Conservation (phyloP, 2,113 vertebrate genomes). For the Plotosus lineatus region DNA sequence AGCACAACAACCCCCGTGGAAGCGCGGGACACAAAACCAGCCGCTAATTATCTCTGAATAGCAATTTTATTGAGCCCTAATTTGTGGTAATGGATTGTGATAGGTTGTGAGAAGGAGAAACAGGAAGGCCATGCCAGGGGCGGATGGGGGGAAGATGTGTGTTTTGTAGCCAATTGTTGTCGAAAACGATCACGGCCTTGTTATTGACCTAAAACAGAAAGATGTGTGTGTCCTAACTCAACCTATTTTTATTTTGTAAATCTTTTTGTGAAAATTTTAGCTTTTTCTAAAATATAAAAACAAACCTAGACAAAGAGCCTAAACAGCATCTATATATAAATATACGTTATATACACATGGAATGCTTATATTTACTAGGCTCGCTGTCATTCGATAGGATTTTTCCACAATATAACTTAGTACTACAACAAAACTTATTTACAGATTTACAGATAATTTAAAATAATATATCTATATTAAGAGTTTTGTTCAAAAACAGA, state of each 20-base stretch:
- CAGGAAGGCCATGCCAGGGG: conserved; percentile 57
- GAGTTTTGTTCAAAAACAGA: too few species aligned
- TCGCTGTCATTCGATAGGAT: too few species aligned
- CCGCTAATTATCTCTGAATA: conserved; percentile 88
- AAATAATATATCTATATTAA: too few species aligned
- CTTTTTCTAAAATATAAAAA: too few species aligned
- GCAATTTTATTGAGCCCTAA: conserved; percentile 85
- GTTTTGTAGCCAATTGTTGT: conserved; percentile 37
- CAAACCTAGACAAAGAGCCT: too few species aligned
- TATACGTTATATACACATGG: too few species aligned
- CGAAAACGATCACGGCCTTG: conserved; percentile 8
- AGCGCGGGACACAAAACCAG: conserved; percentile 69
- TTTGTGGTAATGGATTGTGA: conserved; percentile 87
- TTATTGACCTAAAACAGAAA: conserved; percentile 19
- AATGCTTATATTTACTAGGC: too few species aligned
- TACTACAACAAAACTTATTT: too few species aligned
- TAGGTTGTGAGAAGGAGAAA: conserved; percentile 69
- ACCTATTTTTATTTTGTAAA: background rate
- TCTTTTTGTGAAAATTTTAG: too few species aligned
- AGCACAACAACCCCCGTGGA: conserved; percentile 59
- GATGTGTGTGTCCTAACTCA: background rate
- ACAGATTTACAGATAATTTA: too few species aligned
- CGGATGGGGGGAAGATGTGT: conserved; percentile 62
- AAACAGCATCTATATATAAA: too few species aligned
- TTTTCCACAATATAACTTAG: too few species aligned